Percentiles rank a stretch among this genome's conserved stretches.
phyloP scores from a whole-genome alignment of 2,888 invertebrate species.

The Ptychoptera contaminata region DNA sequence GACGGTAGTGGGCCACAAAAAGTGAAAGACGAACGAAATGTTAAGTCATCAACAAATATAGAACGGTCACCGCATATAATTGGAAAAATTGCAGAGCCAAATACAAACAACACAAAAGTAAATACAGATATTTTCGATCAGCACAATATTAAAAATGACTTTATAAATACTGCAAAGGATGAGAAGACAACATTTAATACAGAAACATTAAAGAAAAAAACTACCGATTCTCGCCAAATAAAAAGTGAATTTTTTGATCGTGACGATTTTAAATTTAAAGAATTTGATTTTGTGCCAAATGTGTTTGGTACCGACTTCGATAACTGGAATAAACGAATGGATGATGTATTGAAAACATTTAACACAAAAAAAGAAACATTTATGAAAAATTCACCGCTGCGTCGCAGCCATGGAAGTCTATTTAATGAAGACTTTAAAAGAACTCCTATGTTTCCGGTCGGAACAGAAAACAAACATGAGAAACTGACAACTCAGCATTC shows the following conservation, averaged over 20 bases:
- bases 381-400: not conserved
- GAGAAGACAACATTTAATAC: not conserved
- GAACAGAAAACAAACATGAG: not conserved
- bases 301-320: conserved; percentile 23
- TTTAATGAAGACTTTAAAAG: too few relatives aligned
- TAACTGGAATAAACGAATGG: not conserved
- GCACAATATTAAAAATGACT: not conserved
- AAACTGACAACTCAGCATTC: too few relatives aligned
- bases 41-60: too few relatives aligned
- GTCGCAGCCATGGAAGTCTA: too few relatives aligned
- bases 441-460: not conserved
- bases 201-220: not conserved
- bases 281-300: conserved; percentile 28
- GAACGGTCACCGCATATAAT: conserved; percentile 1
- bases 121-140: conserved; percentile 6
- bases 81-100: not conserved
- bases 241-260: conserved; percentile 19
- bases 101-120: conserved; percentile 12
- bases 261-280: conserved; percentile 27
- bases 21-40: conserved; percentile 13
- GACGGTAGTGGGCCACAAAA: conserved; percentile 14
- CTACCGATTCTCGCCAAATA: not conserved
- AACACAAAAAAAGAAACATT: not conserved
- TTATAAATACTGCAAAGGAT: not conserved
- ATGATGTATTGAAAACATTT: not conserved